Base-by-base conservation (phyloP, 2,113 vertebrate genomes). In the Formicarius rufipectus region DNA sequence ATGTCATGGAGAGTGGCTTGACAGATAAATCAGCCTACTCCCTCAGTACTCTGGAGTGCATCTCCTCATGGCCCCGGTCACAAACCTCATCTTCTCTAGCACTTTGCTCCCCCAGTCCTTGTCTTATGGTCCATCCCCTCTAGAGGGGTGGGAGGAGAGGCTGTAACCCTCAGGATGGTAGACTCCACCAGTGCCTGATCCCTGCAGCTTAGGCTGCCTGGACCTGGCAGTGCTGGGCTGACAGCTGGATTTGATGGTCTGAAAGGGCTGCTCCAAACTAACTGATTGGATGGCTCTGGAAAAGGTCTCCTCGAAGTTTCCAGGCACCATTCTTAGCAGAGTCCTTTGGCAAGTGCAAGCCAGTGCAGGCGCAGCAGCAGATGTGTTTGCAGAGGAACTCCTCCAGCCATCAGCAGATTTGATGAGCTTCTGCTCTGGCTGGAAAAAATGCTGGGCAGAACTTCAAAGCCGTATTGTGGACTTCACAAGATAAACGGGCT, bases 321-420 rank as follows among this genome's bases (percentile, higher is more conserved):
- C 71, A 71, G 58, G 58, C 73, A 80, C 59, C 63, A 45, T 7
- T 50, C 45, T 67, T 24, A 55, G 30, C 62, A 71, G 30, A 67
- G 64, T 24, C 59, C 56, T 42, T 55, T 9, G 37, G 52, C 62
- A 85, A 50, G 69, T 45, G 69, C 24, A 60, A 69, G 84, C 55
- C 55, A 24, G 60, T 39, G 77, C 93, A 94, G 87, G 92, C 23
- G 0, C 47, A 74, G 89, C 47, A 94, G 77, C 95, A 96, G 90
- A 89, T 89, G 91, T 94, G 69, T 89, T 93, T 95, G 92, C 8
- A 87, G 66, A 82, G 84, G 90, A 93, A 68, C 47, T 55, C 93
- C 85, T 95, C 84, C 84, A 96, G 77, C 77, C 87, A 93, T 81
- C 90, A 93, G 27, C 77, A 91, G 56, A 80, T 95, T 96, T 91